phyloP scores from a whole-genome alignment of 1,140 invertebrate species.

The Drosophila ficusphila region DNA sequence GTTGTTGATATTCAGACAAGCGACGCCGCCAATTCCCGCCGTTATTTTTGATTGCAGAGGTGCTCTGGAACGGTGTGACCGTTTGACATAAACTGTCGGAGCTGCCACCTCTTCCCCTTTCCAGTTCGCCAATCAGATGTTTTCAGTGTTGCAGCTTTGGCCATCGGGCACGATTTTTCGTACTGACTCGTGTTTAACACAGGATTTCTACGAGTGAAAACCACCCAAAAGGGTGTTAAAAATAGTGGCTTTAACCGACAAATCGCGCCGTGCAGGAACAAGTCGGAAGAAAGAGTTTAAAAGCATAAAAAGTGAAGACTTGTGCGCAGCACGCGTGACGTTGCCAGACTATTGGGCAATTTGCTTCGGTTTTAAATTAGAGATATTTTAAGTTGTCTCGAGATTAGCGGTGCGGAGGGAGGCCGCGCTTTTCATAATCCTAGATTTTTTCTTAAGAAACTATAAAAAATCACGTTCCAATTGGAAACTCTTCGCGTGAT shows the following conservation, averaged over 20 bases:
- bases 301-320: not conserved
- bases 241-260: not conserved
- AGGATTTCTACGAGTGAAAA: conserved; percentile 19
- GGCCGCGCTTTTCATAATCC: not conserved
- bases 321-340: conserved; percentile 18
- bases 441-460: not conserved
- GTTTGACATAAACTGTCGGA: not conserved
- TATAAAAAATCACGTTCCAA: not conserved
- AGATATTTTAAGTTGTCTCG: not conserved
- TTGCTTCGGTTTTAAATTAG: not conserved
- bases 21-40: conserved; percentile 57
- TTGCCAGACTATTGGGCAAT: conserved; percentile 6
- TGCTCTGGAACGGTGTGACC: conserved; percentile 21
- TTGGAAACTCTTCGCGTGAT: conserved; percentile 4
- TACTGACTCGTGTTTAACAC: conserved; percentile 5
- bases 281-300: not conserved
- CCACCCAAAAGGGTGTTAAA: conserved; percentile 2
- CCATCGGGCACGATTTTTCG: conserved; percentile 11
- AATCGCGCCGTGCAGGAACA: not conserved
- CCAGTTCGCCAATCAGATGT: conserved; percentile 25
- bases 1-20: conserved; percentile 22
- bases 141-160: conserved; percentile 21
- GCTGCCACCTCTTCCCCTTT: not conserved
- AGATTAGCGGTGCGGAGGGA: not conserved
- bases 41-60: conserved; percentile 67